phyloP scores from a whole-genome alignment of 1,140 invertebrate species.

The Elymnias hypermnestra region DNA sequence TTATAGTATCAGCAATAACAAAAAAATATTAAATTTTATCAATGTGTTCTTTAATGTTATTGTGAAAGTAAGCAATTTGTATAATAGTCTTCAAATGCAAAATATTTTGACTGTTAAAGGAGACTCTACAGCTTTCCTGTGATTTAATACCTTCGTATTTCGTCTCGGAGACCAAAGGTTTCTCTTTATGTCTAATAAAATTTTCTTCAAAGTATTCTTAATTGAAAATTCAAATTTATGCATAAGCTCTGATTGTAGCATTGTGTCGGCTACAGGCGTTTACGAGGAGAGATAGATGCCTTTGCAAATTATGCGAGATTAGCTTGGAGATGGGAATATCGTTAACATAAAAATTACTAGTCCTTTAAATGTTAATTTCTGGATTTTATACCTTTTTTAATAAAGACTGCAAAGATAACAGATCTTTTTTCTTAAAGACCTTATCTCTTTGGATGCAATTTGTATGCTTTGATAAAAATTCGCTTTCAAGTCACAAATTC shows the following conservation, averaged over 20 bases:
- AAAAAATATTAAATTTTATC: no score
- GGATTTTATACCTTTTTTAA: neutral
- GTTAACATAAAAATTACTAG: conserved; percentile 21
- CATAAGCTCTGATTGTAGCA: conserved; percentile 73
- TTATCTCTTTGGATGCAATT: no score
- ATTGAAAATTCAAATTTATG: conserved; percentile 76
- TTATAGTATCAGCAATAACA: no score
- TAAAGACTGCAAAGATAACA: no score
- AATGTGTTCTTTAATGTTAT: no score
- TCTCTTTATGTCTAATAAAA: conserved; percentile 73
- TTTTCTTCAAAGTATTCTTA: conserved; percentile 74
- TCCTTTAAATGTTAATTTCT: conserved; percentile 12
- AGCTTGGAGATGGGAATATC: conserved; percentile 35
- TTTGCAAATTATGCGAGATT: conserved; percentile 60
- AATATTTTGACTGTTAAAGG: no score
- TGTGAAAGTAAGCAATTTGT: no score
- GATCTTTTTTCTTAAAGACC: no score
- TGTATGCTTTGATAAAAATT: no score
- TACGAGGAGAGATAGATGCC: conserved; percentile 55
- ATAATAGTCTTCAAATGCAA: no score
- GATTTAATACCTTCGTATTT: conserved; percentile 61
- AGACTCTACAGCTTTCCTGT: conserved; percentile 31
- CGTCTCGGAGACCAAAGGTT: conserved; percentile 72
- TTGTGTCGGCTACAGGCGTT: conserved; percentile 46
- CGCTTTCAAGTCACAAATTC: no score